Conservation (phyloP, 2,113 vertebrate species). For the Eira barbara region DNA sequence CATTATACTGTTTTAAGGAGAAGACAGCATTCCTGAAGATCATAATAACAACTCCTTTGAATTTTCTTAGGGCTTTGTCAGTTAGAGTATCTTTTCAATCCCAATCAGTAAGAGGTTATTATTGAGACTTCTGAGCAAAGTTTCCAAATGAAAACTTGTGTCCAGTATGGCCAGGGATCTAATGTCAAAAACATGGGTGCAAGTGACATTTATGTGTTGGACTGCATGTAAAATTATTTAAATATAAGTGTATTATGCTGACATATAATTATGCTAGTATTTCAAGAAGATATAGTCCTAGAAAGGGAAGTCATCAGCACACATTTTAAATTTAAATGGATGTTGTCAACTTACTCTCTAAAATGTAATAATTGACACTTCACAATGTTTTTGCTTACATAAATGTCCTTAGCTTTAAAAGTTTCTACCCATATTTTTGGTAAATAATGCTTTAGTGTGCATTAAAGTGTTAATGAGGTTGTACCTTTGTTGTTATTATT, state of each 20-base stretch:
- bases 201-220: background rate
- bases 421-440: background rate
- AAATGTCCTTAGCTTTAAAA: background rate
- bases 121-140: background rate
- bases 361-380: background rate
- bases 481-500: background rate
- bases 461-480: slow-evolving; percentile 8
- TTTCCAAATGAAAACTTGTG: slow-evolving; percentile 9
- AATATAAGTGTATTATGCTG: background rate
- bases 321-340: slow-evolving; percentile 28
- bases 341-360: slow-evolving; percentile 6
- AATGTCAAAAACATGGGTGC: background rate
- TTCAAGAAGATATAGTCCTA: background rate
- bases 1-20: background rate
- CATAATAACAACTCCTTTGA: background rate
- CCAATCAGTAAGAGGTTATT: background rate
- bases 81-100: background rate
- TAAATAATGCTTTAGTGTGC: background rate
- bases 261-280: background rate
- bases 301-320: background rate
- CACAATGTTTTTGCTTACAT: background rate
- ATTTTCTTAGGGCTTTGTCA: background rate
- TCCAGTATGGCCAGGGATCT: background rate
- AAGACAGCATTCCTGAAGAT: background rate
- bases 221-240: background rate